phyloP scores from a whole-genome alignment of 2,888 invertebrate genomes.

The Eupeodes luniger region DNA sequence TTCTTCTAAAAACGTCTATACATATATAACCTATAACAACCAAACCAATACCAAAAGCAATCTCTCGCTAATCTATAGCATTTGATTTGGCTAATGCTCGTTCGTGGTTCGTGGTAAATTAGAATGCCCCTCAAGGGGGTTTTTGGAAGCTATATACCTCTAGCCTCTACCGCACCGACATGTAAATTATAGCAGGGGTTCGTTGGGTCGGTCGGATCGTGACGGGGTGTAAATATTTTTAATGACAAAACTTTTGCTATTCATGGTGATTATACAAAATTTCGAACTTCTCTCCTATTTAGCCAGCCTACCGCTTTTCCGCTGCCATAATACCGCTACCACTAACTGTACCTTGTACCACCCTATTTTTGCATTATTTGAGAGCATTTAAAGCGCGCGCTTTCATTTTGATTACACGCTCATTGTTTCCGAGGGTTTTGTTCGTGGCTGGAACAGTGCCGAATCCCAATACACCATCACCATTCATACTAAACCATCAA shows the following conservation, averaged over 20 bases:
- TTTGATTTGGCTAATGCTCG: conserved; percentile 24
- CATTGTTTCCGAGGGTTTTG: conserved; percentile 49
- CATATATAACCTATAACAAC: not conserved
- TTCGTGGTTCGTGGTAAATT: conserved; percentile 37
- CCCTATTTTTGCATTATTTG: conserved; percentile 17
- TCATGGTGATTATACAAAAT: conserved; percentile 74
- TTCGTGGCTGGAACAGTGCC: conserved; percentile 27
- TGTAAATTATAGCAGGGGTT: conserved; percentile 4
- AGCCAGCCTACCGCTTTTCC: conserved; percentile 1
- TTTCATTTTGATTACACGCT: conserved; percentile 20
- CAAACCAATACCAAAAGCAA: not conserved
- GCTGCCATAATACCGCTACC: not conserved
- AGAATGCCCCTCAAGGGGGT: conserved; percentile 18
- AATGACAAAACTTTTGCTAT: conserved; percentile 76
- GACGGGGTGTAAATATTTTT: conserved; percentile 74
- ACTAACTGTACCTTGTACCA: not conserved
- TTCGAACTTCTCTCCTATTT: conserved; percentile 50
- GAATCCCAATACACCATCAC: conserved; percentile 59
- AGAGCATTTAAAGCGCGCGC: conserved; percentile 48
- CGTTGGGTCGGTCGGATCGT: conserved; percentile 27
- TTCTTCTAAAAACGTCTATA: conserved; percentile 6
- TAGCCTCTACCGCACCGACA: not conserved
- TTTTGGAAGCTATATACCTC: not conserved
- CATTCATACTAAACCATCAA: not conserved
- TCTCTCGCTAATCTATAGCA: conserved; percentile 26